phyloP scores from a whole-genome alignment of 2,797 vertebrate species.

The Vipera latastei region DNA sequence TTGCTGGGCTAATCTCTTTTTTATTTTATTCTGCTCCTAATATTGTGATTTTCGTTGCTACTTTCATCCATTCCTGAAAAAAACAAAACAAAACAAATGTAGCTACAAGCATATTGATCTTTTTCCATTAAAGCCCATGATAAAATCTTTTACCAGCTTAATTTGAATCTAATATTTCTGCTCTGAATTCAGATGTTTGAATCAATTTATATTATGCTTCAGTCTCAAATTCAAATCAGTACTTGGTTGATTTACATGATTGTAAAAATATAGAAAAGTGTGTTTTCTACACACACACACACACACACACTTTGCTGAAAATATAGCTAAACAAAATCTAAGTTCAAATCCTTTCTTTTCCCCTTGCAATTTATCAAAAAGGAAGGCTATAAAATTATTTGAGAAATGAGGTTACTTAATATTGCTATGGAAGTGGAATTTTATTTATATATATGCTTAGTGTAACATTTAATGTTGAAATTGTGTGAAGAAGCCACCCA shows the following conservation, averaged over 20 bases:
- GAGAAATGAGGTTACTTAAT: background rate
- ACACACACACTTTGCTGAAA: background rate
- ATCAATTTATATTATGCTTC: background rate
- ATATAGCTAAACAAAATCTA: background rate
- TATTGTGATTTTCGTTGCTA: background rate
- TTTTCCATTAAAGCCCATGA: background rate
- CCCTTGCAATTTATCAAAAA: background rate
- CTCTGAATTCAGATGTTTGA: background rate
- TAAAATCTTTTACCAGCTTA: background rate
- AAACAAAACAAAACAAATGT: background rate
- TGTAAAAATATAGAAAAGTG: background rate
- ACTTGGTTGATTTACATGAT: background rate
- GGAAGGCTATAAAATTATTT: background rate
- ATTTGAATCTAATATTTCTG: background rate
- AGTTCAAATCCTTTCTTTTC: background rate
- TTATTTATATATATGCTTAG: background rate
- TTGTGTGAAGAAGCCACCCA: background rate
- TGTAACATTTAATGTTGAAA: background rate
- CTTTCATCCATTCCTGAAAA: background rate
- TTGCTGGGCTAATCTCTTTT: background rate
- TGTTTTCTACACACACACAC: background rate
- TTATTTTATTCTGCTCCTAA: background rate
- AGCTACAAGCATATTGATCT: background rate
- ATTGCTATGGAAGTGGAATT: rapidly evolving
- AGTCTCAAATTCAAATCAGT: background rate